phyloP scores from a whole-genome alignment of 2,888 invertebrate species.

The Hydropsyche betteni region DNA sequence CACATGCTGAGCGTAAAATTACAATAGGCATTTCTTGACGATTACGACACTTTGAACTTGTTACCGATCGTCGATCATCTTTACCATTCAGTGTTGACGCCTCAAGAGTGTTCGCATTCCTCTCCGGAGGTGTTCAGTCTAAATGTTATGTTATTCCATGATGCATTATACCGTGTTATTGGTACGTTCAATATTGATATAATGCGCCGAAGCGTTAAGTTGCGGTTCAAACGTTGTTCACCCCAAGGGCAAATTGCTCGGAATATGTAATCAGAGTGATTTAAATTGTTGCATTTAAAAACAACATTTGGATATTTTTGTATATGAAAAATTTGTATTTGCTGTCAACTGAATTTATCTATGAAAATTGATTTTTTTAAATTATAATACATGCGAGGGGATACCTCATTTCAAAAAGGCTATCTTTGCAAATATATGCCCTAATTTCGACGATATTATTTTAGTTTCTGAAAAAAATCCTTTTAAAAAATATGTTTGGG shows the following conservation, averaged over 20 bases:
- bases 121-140: background rate
- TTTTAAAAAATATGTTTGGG: no score
- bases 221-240: background rate
- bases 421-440: no score
- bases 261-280: background rate
- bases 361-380: no score
- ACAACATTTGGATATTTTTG: background rate
- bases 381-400: no score
- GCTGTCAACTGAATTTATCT: no score
- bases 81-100: background rate
- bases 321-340: no score
- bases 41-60: conserved; percentile 1
- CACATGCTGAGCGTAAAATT: no score
- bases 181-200: conserved; percentile 27
- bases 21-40: background rate
- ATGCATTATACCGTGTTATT: background rate
- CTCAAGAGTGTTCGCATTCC: conserved; percentile 7
- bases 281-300: background rate
- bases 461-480: no score
- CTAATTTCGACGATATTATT: no score
- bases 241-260: background rate
- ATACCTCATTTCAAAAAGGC: no score
- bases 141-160: conserved; percentile 3
- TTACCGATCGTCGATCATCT: conserved; percentile 18
- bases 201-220: conserved; percentile 1